A percentile compares a stretch with the other conserved stretches of the same genome.
Conservation (phyloP, 2,888 invertebrate genomes). For the Sinelater perroti region DNA sequence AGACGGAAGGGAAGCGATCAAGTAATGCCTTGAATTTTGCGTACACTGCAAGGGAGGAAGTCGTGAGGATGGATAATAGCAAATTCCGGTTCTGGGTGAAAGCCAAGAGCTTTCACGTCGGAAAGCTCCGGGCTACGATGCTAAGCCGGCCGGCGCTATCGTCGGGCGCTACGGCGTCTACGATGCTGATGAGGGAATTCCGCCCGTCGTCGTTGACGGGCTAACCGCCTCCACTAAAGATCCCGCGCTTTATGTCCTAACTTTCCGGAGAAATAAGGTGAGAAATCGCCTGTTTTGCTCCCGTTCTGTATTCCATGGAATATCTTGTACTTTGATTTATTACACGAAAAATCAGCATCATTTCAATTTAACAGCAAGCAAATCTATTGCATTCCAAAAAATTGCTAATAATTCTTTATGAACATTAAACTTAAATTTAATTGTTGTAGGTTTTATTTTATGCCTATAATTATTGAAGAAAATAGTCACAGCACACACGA, state of each 20-base stretch:
- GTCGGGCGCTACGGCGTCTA: constrained; percentile 75
- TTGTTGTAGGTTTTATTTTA: no score
- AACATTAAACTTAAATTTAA: no score
- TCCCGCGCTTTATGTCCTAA: constrained; percentile 48
- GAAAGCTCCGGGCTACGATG: constrained; percentile 75
- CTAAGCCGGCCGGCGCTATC: constrained; percentile 76
- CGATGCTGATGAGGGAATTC: constrained; percentile 65
- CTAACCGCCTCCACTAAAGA: constrained; percentile 71
- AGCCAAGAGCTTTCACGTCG: constrained; percentile 91
- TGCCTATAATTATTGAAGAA: no score
- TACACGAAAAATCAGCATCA: no score
- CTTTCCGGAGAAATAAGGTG: not conserved
- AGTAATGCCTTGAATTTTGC: constrained; percentile 84
- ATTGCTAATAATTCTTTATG: no score
- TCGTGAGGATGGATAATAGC: constrained; percentile 91
- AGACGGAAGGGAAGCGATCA: no score
- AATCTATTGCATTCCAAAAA: no score
- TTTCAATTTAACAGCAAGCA: no score
- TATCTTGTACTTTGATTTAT: no score
- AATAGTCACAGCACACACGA: no score
- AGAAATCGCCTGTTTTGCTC: no score
- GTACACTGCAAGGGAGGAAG: constrained; percentile 84
- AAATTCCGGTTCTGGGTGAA: constrained; percentile 98
- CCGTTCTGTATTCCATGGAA: no score
- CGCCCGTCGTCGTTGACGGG: constrained; percentile 64